Conservation (phyloP, 1,140 invertebrate genomes). For the Eumaeus atala region DNA sequence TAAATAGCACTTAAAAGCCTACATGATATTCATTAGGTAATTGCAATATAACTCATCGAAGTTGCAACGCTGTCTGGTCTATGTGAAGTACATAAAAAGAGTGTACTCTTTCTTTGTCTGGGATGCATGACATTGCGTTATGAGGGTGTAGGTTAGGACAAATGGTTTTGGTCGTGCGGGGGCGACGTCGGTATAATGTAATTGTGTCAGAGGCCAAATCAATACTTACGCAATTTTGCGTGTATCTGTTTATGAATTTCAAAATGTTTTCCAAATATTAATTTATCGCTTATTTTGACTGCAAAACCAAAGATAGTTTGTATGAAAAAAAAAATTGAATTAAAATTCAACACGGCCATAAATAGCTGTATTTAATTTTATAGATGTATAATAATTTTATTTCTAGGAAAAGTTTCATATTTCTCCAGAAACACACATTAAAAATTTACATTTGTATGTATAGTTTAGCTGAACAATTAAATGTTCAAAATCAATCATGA, state of each 20-base stretch:
- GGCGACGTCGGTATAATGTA: conserved; percentile 47
- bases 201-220: conserved; percentile 45
- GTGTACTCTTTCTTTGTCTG: conserved; percentile 23
- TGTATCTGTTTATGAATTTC: background rate
- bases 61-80: conserved; percentile 5
- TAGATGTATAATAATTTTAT: too few relatives aligned
- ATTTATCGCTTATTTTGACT: too few relatives aligned
- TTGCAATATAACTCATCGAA: conserved; percentile 27
- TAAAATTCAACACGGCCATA: too few relatives aligned
- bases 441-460: too few relatives aligned
- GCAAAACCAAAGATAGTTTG: too few relatives aligned
- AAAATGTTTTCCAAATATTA: too few relatives aligned
- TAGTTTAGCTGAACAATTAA: too few relatives aligned
- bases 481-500: too few relatives aligned
- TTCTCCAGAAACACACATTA: too few relatives aligned
- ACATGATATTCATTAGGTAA: conserved; percentile 61
- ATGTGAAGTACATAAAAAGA: background rate
- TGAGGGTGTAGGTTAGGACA: conserved; percentile 45
- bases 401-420: too few relatives aligned
- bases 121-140: conserved; percentile 43
- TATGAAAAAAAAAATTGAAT: too few relatives aligned
- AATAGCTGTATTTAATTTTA: too few relatives aligned
- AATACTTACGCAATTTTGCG: conserved; percentile 15
- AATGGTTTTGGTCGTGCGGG: conserved; percentile 40
- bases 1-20: conserved; percentile 30